These are phyloP conservation scores for Centropristis striata DNA, from an alignment of 2,113 vertebrate genomes.

Conservation along the genomic window DNA sequence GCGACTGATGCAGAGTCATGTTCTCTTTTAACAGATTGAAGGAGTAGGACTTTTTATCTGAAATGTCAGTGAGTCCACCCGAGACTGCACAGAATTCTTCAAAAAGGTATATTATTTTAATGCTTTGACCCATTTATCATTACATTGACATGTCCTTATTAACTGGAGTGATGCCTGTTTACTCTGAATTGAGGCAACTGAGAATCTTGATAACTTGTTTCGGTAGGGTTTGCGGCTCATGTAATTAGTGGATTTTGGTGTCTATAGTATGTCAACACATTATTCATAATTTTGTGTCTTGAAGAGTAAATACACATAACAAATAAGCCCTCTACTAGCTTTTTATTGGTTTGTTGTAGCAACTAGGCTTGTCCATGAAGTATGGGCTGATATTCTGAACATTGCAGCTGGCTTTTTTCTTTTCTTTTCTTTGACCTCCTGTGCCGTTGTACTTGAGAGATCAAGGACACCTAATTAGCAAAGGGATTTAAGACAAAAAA, in stretches of 20 bases:
- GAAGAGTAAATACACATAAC: background rate
- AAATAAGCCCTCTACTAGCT: background rate
- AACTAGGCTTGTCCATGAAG: background rate
- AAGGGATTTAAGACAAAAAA: conserved; percentile 12
- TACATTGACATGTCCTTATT: background rate
- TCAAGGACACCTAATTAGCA: conserved; percentile 39
- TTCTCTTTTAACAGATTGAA: conserved; percentile 66
- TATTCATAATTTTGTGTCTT: background rate
- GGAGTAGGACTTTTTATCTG: conserved; percentile 74
- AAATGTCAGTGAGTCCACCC: conserved; percentile 81
- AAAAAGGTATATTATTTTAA: conserved; percentile 70
- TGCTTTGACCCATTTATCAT: background rate
- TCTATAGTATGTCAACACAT: background rate
- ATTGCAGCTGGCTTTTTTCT: conserved; percentile 18
- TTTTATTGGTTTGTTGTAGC: background rate
- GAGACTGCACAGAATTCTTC: conserved; percentile 77
- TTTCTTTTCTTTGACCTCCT: conserved; percentile 17
- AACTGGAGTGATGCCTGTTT: too few relatives aligned
- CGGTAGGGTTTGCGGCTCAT: background rate
- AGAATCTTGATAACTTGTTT: background rate
- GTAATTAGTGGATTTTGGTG: background rate
- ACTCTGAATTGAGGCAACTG: background rate
- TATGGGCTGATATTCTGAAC: conserved; percentile 20
- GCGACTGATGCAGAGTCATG: conserved; percentile 38
- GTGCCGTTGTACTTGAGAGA: conserved; percentile 10